Percentiles rank a stretch among this genome's conserved stretches.
Conservation (phyloP, 2,888 invertebrate species). For the Prosopocoilus inquinatus region DNA sequence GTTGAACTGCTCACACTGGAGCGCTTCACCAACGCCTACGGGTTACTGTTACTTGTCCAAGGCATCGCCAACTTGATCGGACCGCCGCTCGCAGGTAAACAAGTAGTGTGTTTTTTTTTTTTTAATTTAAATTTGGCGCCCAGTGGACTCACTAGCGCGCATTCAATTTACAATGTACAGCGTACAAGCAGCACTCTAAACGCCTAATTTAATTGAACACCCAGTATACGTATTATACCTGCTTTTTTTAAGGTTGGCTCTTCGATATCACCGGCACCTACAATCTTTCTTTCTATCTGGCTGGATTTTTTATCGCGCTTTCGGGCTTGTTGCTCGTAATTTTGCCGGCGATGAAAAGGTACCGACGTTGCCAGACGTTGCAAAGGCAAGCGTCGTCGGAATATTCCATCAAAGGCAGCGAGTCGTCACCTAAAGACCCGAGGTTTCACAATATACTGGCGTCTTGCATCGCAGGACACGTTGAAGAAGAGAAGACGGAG, state of each 20-base stretch:
- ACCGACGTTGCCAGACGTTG: slow-evolving; percentile 38
- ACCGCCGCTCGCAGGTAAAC: slow-evolving; percentile 82
- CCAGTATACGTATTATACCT: neutral
- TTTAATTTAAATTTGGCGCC: slow-evolving; percentile 70
- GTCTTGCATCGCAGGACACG: slow-evolving; percentile 37
- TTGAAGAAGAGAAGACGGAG: slow-evolving; percentile 23
- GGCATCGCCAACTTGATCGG: slow-evolving; percentile 88
- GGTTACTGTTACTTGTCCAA: slow-evolving; percentile 81
- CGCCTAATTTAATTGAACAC: no score
- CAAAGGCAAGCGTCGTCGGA: slow-evolving; percentile 39
- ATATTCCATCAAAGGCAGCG: slow-evolving; percentile 26
- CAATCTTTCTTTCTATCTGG: slow-evolving; percentile 76
- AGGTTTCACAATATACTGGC: slow-evolving; percentile 35
- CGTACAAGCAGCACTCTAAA: no score
- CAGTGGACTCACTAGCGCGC: slow-evolving; percentile 64
- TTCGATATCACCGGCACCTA: slow-evolving; percentile 76
- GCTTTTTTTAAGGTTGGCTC: slow-evolving; percentile 75
- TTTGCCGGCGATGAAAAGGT: slow-evolving; percentile 44
- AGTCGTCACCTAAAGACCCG: slow-evolving; percentile 28
- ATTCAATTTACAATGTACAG: slow-evolving; percentile 62
- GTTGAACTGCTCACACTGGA: slow-evolving; percentile 88
- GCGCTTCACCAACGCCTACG: slow-evolving; percentile 89
- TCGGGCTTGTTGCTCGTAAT: slow-evolving; percentile 66
- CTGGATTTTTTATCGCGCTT: slow-evolving; percentile 74
- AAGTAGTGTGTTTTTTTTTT: slow-evolving; percentile 31